Percentiles rank a stretch among this genome's conserved stretches.
Conservation (phyloP, 2,797 vertebrate species). For the Danio choprae region DNA sequence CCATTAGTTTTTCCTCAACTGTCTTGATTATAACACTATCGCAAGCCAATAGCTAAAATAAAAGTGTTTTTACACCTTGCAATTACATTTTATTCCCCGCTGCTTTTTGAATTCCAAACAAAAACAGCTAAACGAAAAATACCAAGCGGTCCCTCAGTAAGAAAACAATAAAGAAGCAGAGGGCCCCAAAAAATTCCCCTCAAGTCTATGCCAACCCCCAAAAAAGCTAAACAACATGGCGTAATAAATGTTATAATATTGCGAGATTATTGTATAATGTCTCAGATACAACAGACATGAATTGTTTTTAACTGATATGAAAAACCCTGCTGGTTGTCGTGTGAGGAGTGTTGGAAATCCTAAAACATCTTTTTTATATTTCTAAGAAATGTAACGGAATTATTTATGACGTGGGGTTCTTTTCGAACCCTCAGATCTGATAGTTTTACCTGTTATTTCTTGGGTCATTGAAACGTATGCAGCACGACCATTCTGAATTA, state of each 20-base stretch:
- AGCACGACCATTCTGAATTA: not conserved
- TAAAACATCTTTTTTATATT: not conserved
- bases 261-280: not conserved
- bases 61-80: constrained; percentile 43
- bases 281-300: not conserved
- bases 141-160: constrained; percentile 6
- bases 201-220: not conserved
- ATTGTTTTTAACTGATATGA: not conserved
- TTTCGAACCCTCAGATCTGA: not conserved
- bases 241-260: not conserved
- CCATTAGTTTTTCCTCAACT: constrained; percentile 54
- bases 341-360: not conserved
- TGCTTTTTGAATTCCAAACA: constrained; percentile 5
- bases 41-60: constrained; percentile 24
- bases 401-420: not conserved
- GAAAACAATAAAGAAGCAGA: constrained; percentile 12
- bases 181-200: not conserved
- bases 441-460: not conserved
- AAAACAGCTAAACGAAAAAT: constrained; percentile 16
- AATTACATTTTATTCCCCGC: constrained; percentile 25
- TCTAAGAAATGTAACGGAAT: not conserved
- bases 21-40: constrained; percentile 30
- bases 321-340: not conserved
- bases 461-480: not conserved
- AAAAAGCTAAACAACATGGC: not conserved